Base-by-base conservation (phyloP, 2,888 invertebrate species). In the Acheta domesticus region DNA sequence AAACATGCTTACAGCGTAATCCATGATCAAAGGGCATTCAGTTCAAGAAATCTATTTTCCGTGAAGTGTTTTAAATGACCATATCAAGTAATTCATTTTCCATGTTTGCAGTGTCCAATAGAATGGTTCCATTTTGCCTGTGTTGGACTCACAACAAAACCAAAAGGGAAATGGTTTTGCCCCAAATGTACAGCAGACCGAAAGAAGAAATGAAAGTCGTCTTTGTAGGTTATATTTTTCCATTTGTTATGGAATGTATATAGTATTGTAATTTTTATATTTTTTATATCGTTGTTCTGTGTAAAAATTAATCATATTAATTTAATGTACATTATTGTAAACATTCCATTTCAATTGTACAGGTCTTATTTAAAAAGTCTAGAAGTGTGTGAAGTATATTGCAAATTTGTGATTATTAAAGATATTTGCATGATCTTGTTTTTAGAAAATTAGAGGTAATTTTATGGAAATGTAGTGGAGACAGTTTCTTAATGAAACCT, bases 81-180 rank as follows among this genome's bases (percentile, higher is more conserved):
- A 8, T 36, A 8, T 36, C 8, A 36, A 36, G 36, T 36, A 36
- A 36, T 36, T 8, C 36, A 36, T 36, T 36, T 36, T 36, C 36
- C 36, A 36, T 36, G 36, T 19, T 84, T 84, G 78, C 82, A 85
- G 84, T 85, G 85, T 80, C 93, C 94, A 11, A 96, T 97, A 82
- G 97, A 97, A 87, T 97, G 97, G 97, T 97, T 97, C 88, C 97
- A 97, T 87, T 97, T 97, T 87, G 95, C 95, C 12, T 97, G 97
- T 87, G 96, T 97, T 77, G 94, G 94, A 79, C 90, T 97, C 77
- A 94, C 94, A 79, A 94, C 93, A 78, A 97, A 97, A 86, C 97
- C 97, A 0, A 97, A 97, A 88, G 97, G 97, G 62, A 96, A 96
- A 86, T 97, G 97, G 96, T 98, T 93, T 87, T 98, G 98, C 87